Base-by-base conservation (phyloP, 2,888 invertebrate genomes). In the Tupiocoris notatus region DNA sequence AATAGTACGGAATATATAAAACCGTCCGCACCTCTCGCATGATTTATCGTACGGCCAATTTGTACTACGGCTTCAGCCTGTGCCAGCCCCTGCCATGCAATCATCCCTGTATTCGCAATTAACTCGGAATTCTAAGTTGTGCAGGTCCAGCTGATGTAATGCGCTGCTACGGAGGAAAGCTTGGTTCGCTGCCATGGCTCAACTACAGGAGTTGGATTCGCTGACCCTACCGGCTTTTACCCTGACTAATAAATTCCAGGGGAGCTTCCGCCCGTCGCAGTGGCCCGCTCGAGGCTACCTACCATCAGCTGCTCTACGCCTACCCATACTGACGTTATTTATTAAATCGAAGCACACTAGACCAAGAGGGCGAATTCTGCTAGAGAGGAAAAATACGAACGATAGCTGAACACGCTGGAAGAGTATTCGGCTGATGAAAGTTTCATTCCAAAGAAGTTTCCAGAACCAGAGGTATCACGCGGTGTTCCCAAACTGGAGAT, bases 131-230 rank as follows among this genome's bases (percentile, higher is more conserved):
- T 21, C n/a, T 1, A 21, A 25, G n/a, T 16, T 21, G 20, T 54
- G 21, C 2, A 56, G 56, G 39, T 65, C 65, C 39, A 25, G 65
- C 65, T 65, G 65, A 65, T 65, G 65, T 65, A 65, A 25, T 24
- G 25, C 63, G 63, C 63, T 20, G n/a, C 39, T 12, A 39, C 12
- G 12, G 39, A 39, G 39, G 39, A 39, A 39, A 39, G 39, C 39
- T 39, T 7, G 6, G 6, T 7, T 3, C 39, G 3, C 39, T 39
- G 39, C 39, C 39, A 39, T 12, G 39, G 12, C n/a, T n/a, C n/a
- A n/a, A n/a, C n/a, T n/a, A n/a, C n/a, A n/a, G n/a, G n/a, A 7
- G 39, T 39, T 39, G 39, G 39, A 39, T 39, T 12, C 39, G 39
- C 39, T 39, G 39, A 39, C 39, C 39, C 39, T 3, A n/a, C 6